These are phyloP conservation scores for Theretra japonica DNA, from an alignment of 2,888 invertebrate species.

Conservation along the genomic window DNA sequence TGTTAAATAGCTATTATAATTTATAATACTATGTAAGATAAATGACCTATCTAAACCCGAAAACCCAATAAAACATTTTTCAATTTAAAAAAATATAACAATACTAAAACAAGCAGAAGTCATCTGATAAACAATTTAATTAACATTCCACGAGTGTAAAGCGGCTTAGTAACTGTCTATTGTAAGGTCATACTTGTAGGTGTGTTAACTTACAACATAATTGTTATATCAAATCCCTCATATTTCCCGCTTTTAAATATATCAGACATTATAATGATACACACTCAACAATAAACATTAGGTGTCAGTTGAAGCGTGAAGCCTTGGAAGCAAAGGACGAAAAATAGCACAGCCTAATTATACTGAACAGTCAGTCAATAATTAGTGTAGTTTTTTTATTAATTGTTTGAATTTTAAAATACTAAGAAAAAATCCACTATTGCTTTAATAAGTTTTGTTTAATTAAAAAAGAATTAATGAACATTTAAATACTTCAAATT, in stretches of 20 bases:
- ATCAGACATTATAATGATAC: neutral
- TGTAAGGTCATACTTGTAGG: constrained; percentile 25
- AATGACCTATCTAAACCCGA: no score
- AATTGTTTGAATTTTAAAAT: neutral
- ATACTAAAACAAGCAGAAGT: constrained; percentile 21
- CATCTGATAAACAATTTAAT: constrained; percentile 27
- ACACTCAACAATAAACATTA: neutral
- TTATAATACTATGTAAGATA: no score
- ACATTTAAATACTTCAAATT: neutral
- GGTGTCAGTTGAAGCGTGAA: neutral
- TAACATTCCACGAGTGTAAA: constrained; percentile 26
- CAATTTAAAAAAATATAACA: neutral
- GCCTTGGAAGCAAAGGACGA: neutral
- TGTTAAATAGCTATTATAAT: no score
- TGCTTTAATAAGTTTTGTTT: neutral
- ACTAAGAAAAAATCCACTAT: no score
- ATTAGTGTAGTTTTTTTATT: neutral
- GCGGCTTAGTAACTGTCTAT: neutral
- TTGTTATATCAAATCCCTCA: constrained; percentile 17
- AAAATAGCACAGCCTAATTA: neutral
- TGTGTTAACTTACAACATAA: constrained; percentile 13
- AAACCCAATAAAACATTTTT: no score
- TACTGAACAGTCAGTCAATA: neutral
- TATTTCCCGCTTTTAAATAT: neutral
- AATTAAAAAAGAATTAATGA: neutral